A percentile compares a stretch with the other conserved stretches of the same genome.
Conservation (phyloP, 2,113 vertebrate genomes). For the Pardalotus punctatus region DNA sequence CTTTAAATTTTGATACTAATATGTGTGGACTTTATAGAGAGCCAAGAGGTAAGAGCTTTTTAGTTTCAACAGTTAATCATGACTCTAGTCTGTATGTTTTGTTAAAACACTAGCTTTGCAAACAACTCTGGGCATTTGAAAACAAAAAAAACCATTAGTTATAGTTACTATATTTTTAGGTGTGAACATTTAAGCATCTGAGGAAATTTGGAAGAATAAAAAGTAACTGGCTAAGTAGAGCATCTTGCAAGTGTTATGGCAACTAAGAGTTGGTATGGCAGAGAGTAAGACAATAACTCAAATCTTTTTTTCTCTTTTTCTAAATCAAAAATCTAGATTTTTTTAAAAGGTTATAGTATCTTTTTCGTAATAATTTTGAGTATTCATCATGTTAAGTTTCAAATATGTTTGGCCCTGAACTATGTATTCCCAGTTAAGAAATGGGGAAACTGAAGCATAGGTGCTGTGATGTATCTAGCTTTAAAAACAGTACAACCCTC, state of each 20-base stretch:
- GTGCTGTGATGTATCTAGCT: background rate
- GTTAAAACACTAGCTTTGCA: background rate
- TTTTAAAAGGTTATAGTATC: background rate
- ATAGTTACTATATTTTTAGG: background rate
- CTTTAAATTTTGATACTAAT: background rate
- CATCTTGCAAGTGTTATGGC: background rate
- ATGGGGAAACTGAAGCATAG: background rate
- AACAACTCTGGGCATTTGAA: background rate
- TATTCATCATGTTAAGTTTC: background rate
- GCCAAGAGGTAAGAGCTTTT: background rate
- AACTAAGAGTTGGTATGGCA: background rate
- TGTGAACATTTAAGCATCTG: background rate
- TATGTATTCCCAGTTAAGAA: background rate
- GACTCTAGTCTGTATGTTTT: background rate
- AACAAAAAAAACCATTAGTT: background rate
- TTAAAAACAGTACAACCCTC: background rate
- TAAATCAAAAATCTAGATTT: background rate
- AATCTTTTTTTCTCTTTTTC: background rate
- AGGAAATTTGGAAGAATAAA: background rate
- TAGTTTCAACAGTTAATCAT: background rate
- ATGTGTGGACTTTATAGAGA: background rate
- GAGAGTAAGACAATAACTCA: background rate
- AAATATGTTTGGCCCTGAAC: background rate
- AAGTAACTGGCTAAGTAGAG: background rate
- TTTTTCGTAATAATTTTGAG: background rate